Evolutionary conservation across 1,140 invertebrate genomes (phyloP), one percentile per base, ranked within the genome.

Genomic region (Papilio dardanus): DNA sequence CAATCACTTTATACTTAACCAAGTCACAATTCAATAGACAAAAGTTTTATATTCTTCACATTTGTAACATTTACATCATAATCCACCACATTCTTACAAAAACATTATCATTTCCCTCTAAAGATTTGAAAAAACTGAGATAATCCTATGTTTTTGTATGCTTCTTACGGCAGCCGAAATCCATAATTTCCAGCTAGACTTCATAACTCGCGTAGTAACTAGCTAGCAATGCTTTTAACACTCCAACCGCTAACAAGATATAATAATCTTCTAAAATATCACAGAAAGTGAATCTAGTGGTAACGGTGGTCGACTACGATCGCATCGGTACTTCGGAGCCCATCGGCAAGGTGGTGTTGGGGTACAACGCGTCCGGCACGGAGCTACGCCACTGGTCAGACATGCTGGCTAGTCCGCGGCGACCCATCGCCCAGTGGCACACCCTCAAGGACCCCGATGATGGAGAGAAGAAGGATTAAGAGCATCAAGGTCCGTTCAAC

Each of bases 241-340:
- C 10, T 10, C 19, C 19, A 12, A 24, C 7, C 21, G 10, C 21
- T 62, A 62, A 28, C 21, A 19, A 62, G 24, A 69, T 40, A 14
- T 68, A 28, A 68, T 69, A 81, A 79, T 28, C 74, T 33, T 81
- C 42, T 46, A 58, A 83, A 84, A 82, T 82, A 78, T 76, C 94
- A 77, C 96, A 99, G 99, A 99, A 99, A 98, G 99, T 99, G 82
- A 97, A 98, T 94, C 95, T 99, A 94, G 96, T 98, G 88, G 97
- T 99, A 83, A 99, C 99, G 69, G 99, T 99, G 82, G 99, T 99
- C 89, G 99, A 99, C 94, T 99, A 99, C 94, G 99, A 99, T 95
- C 97, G 99, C 93, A 99, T 99, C 93, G 99, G 99, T 66, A 99
- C 99, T 65, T 99, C 98, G 81, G 99, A 99, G 93, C 99, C 99